Evolutionary conservation across 2,797 vertebrate species (phyloP).

Genomic region (Karalla daura): DNA sequence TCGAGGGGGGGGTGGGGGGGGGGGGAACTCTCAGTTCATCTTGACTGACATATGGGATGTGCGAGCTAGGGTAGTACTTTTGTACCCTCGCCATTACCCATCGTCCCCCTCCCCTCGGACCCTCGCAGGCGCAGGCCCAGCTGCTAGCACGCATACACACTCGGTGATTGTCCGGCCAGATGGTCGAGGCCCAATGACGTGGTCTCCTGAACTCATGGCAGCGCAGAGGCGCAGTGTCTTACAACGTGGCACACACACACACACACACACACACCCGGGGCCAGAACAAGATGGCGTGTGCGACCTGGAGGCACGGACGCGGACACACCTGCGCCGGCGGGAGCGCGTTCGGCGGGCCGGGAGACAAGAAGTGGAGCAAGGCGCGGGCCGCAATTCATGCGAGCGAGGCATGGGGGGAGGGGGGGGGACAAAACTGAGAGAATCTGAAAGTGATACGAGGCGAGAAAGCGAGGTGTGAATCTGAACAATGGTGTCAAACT

Average conservation of each 20-base stretch:
- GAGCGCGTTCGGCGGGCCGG: neutral
- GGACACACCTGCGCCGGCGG: neutral
- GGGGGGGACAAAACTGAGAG: constrained; percentile 3
- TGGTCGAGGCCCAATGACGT: constrained; percentile 69
- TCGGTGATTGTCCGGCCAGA: constrained; percentile 73
- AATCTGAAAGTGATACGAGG: constrained; percentile 29
- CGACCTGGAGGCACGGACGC: too few relatives aligned
- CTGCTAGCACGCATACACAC: constrained; percentile 45
- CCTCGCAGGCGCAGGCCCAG: constrained; percentile 38
- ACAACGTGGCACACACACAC: constrained; percentile 42
- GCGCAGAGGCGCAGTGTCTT: constrained; percentile 44
- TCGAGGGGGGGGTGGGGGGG: too few relatives aligned
- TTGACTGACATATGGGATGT: constrained; percentile 55
- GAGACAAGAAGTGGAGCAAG: too few relatives aligned
- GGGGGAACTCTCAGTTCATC: constrained; percentile 44
- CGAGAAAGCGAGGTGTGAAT: constrained; percentile 59
- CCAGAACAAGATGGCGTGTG: too few relatives aligned
- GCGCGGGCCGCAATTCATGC: too few relatives aligned
- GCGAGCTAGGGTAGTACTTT: constrained; percentile 36
- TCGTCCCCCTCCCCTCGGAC: constrained; percentile 48
- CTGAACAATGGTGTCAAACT: constrained; percentile 93
- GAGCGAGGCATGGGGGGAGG: neutral
- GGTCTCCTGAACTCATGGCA: constrained; percentile 61
- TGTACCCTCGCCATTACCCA: constrained; percentile 38
- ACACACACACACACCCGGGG: constrained; percentile 3